A percentile compares a stretch with the other conserved stretches of the same genome.
Conservation (phyloP, 2,113 vertebrate species). For the Axis porcinus region DNA sequence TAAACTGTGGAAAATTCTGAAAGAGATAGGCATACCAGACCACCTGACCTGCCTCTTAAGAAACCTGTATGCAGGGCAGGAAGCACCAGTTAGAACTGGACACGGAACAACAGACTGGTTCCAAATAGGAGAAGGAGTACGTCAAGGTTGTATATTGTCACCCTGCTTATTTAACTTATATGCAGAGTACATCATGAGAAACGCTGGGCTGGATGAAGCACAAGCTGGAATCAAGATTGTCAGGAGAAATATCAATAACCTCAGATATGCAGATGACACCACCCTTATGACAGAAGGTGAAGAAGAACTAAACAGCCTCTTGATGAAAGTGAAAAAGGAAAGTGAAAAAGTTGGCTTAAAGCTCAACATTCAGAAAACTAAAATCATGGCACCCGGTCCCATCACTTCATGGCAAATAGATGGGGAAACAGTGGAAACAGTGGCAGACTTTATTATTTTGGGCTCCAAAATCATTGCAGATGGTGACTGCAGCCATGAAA, state of each 20-base stretch:
- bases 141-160: not conserved
- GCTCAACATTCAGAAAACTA: not conserved
- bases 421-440: not conserved
- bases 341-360: not conserved
- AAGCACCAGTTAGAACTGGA: not conserved
- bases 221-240: not conserved
- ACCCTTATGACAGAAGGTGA: not conserved
- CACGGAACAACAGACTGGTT: not conserved
- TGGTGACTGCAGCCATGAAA: not conserved
- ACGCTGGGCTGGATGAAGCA: not conserved
- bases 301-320: not conserved
- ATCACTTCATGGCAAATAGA: not conserved
- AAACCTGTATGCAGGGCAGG: not conserved
- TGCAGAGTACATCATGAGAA: not conserved
- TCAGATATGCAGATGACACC: not conserved
- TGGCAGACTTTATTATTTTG: not conserved
- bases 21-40: not conserved
- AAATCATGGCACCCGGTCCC: not conserved
- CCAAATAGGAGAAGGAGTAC: not conserved
- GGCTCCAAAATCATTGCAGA: not conserved
- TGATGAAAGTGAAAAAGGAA: not conserved
- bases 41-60: not conserved
- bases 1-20: not conserved
- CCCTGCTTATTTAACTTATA: not conserved
- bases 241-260: not conserved